Evolutionary conservation across 2,888 invertebrate species (phyloP).

Genomic region (Oligia strigilis): DNA sequence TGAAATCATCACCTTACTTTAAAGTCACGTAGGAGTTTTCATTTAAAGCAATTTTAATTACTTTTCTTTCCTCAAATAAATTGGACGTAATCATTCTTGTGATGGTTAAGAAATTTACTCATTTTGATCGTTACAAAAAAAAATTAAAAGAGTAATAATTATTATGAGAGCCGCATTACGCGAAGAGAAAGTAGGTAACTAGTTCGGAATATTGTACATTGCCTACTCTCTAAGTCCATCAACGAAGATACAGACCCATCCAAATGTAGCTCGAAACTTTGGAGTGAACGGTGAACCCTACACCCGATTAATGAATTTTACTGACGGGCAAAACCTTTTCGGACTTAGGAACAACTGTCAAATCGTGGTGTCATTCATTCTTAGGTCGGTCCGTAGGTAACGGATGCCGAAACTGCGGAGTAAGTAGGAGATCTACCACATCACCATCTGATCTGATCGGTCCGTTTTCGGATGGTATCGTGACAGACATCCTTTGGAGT

Average conservation of each 20-base stretch:
- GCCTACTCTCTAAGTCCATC: neutral
- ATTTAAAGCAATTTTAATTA: neutral
- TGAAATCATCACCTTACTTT: neutral
- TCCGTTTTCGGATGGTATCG: slow-evolving; percentile 30
- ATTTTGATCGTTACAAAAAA: slow-evolving; percentile 13
- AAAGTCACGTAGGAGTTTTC: slow-evolving; percentile 3
- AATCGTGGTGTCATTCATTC: neutral
- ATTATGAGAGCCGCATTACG: neutral
- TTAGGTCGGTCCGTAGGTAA: neutral
- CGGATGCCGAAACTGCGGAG: neutral
- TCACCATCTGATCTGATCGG: slow-evolving; percentile 7
- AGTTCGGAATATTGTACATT: neutral
- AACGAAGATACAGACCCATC: neutral
- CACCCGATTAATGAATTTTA: neutral
- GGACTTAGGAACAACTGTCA: neutral
- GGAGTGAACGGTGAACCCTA: neutral
- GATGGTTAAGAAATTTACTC: neutral
- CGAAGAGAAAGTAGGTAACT: slow-evolving; percentile 4
- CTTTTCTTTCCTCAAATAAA: neutral
- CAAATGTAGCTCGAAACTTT: neutral
- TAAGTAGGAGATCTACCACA: neutral
- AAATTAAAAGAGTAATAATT: slow-evolving; percentile 5
- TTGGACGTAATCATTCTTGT: neutral
- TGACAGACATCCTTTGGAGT: slow-evolving; percentile 19
- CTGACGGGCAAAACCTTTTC: neutral